Percentiles rank a stretch among this genome's conserved stretches.
phyloP scores from a whole-genome alignment of 2,113 vertebrate genomes.

The Pristiophorus japonicus region DNA sequence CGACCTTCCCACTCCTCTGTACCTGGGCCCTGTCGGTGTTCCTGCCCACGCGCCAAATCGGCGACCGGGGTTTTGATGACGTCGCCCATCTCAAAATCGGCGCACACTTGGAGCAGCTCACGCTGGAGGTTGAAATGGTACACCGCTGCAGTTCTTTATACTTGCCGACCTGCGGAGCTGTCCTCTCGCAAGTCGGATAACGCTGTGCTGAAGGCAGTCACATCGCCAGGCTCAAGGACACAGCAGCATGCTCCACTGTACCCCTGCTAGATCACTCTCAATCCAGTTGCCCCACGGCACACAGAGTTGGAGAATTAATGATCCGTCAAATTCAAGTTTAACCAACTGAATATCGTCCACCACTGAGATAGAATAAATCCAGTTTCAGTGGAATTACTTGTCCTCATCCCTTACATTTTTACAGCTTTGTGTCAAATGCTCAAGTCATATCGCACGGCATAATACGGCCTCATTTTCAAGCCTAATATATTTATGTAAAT shows the following conservation, averaged over 20 bases:
- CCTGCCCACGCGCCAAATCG: no score
- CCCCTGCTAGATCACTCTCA: no score
- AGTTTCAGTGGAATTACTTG: background rate
- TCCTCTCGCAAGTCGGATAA: no score
- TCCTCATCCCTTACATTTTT: background rate
- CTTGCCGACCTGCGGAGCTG: no score
- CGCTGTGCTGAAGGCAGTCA: background rate
- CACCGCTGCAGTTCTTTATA: no score
- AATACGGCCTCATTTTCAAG: background rate
- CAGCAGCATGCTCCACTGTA: no score
- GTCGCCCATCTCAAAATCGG: no score
- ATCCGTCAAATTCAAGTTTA: background rate
- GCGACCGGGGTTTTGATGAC: no score
- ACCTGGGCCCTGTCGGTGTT: no score
- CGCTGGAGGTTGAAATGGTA: no score
- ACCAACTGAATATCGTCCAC: background rate
- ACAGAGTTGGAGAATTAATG: background rate
- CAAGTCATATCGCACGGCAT: background rate
- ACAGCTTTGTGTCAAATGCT: background rate
- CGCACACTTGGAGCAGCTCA: no score
- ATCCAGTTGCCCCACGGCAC: background rate
- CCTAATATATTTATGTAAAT: background rate
- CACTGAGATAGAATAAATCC: background rate
- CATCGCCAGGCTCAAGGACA: background rate
- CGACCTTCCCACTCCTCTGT: no score